phyloP scores from a whole-genome alignment of 1,140 invertebrate genomes.

The Chironomus striatipennis region DNA sequence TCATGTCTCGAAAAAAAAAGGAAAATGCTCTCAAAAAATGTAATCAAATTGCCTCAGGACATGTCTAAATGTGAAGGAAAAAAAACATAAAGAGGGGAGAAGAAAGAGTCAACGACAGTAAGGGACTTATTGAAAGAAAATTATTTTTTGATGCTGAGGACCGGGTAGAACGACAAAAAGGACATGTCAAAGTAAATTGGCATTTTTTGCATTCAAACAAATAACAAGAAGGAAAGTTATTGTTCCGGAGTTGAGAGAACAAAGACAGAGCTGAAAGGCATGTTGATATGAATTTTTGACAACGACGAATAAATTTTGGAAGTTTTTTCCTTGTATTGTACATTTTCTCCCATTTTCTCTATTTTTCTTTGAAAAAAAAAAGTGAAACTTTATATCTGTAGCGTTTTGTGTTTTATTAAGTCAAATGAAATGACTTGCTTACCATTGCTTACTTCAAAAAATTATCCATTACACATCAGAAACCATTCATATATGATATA shows the following conservation, averaged over 20 bases:
- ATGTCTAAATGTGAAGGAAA: neutral
- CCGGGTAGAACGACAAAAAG: neutral
- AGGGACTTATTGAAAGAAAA: no score
- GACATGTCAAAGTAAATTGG: conserved; percentile 1
- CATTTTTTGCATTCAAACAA: neutral
- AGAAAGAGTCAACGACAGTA: neutral
- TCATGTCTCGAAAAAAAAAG: neutral
- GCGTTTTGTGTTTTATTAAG: no score
- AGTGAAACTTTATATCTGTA: no score
- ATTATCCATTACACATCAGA: no score
- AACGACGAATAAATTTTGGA: no score
- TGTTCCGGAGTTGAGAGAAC: neutral
- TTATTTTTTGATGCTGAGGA: no score
- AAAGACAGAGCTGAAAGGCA: neutral
- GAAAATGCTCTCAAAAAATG: neutral
- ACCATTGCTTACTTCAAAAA: no score
- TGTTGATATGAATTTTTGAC: neutral
- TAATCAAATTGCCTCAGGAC: conserved; percentile 7
- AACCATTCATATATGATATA: no score
- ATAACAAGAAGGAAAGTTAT: neutral
- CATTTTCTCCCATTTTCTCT: no score
- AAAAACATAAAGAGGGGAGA: neutral
- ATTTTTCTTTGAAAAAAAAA: no score
- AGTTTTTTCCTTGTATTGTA: no score
- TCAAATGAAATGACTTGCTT: no score